A percentile compares a stretch with the other conserved stretches of the same genome.
These are phyloP conservation scores for Neodontobutis hainanensis DNA, from an alignment of 2,113 vertebrate genomes.

Conservation along the genomic window DNA sequence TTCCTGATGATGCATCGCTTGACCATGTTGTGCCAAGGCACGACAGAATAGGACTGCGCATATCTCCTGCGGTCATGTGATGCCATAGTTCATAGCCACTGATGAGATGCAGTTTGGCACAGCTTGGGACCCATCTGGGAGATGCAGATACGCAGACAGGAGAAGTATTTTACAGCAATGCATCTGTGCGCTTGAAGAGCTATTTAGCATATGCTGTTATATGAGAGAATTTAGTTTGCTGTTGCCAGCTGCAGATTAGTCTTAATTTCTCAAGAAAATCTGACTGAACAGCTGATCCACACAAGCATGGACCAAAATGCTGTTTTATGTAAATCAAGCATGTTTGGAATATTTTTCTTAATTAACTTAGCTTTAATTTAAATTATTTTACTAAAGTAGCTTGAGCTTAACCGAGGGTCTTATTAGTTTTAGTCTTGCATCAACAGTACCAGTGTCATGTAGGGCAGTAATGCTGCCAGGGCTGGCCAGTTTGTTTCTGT, in stretches of 20 bases:
- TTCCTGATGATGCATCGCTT: slow-evolving; percentile 68
- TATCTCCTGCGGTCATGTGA: slow-evolving; percentile 64
- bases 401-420: slow-evolving; percentile 9
- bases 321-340: slow-evolving; percentile 17
- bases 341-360: slow-evolving; percentile 35
- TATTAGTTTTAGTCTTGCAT: slow-evolving; percentile 21
- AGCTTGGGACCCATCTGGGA: slow-evolving; percentile 73
- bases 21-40: slow-evolving; percentile 66
- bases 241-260: slow-evolving; percentile 74
- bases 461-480: slow-evolving; percentile 51
- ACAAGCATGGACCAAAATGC: slow-evolving; percentile 27
- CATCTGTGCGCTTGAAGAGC: slow-evolving; percentile 72
- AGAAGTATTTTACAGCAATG: slow-evolving; percentile 70
- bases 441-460: slow-evolving; percentile 50
- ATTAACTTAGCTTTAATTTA: slow-evolving; percentile 31
- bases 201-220: slow-evolving; percentile 81
- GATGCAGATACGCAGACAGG: slow-evolving; percentile 70
- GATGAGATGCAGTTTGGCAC: slow-evolving; percentile 77
- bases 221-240: slow-evolving; percentile 64
- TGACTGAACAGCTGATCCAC: slow-evolving; percentile 69
- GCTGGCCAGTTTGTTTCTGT: slow-evolving; percentile 62
- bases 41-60: slow-evolving; percentile 64
- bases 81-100: slow-evolving; percentile 71
- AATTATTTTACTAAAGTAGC: slow-evolving; percentile 32
- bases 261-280: slow-evolving; percentile 67